phyloP scores from a whole-genome alignment of 2,113 vertebrate species.

The Hipposideros armiger region DNA sequence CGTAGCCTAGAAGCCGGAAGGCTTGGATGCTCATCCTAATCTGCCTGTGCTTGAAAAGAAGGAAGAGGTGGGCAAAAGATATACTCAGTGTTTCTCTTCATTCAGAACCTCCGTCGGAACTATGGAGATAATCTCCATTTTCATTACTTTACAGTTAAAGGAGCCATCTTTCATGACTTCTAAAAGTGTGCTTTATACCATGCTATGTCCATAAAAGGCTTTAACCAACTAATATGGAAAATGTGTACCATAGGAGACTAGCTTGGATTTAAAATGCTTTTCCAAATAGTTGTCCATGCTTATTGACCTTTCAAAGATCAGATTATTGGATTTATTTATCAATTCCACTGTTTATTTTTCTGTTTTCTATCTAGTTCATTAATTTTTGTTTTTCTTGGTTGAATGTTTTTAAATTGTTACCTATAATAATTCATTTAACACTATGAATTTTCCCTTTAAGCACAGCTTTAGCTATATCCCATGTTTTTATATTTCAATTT shows the following conservation, averaged over 20 bases:
- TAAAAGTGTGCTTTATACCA: background rate
- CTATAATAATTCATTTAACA: background rate
- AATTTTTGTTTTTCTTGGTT: background rate
- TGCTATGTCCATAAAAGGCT: background rate
- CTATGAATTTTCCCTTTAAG: slow-evolving; percentile 30
- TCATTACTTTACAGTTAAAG: background rate
- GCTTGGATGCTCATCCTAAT: background rate
- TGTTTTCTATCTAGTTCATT: background rate
- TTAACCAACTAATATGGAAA: background rate
- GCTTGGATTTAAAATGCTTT: background rate
- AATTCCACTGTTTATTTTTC: background rate
- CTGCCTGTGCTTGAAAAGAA: background rate
- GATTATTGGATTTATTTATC: background rate
- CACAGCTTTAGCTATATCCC: background rate
- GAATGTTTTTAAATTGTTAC: background rate
- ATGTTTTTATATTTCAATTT: slow-evolving; percentile 32
- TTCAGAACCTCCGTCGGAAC: background rate
- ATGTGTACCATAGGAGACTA: background rate
- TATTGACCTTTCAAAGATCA: background rate
- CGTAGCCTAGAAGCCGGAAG: background rate
- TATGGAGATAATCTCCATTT: background rate
- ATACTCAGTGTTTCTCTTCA: background rate
- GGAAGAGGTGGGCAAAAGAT: background rate
- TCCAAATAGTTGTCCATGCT: background rate
- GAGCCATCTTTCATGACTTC: background rate